Base-by-base conservation (phyloP, 1,140 invertebrate species). In the Agrilus planipennis region DNA sequence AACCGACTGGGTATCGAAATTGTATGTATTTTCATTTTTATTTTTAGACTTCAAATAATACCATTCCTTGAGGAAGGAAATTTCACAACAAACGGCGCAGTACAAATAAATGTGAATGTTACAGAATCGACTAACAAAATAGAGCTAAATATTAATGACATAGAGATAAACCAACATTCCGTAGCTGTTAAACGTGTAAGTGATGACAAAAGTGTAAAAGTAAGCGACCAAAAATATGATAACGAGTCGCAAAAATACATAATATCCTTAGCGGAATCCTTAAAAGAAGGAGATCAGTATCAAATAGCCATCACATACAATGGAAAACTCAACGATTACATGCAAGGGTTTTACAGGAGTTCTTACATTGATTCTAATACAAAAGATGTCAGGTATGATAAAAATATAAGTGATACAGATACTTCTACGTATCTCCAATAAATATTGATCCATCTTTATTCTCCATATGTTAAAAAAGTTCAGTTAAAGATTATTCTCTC, bases 131-230 rank as follows among this genome's bases (percentile, higher is more conserved):
- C 55, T 2, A 40, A 53, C 27, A 46, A 50, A 23, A 57, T 62
- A 11, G 42, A 50, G 10, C 51, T 62, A 19, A 49, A 62, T 39
- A 47, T 48, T 4, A 45, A 52, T 19, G 47, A 57, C 30, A 54
- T 62, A 16, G 39, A 46, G 15, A 60, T 62, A 18, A 25, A 52
- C 23, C n/a, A 51, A 32, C 12, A 50, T 30, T 57, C 55, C 22
- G 63, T 92, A 80, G 83, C 59, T 85, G 82, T 66, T 89, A 90
- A 53, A 89, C 2, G 92, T 88, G 69, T 95, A 96, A 45, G 82
- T 78, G 54, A 89, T 82, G 31, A 94, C 77, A 4, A 95, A 89
- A 44, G 81, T 74, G 55, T 86, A 84, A 11, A 96, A 63, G 1
- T 88, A 81, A 2, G 85, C 84, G 43, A 47, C 9, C 54, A 58